phyloP scores from a whole-genome alignment of 2,113 vertebrate genomes.

The Microtus oregoni region DNA sequence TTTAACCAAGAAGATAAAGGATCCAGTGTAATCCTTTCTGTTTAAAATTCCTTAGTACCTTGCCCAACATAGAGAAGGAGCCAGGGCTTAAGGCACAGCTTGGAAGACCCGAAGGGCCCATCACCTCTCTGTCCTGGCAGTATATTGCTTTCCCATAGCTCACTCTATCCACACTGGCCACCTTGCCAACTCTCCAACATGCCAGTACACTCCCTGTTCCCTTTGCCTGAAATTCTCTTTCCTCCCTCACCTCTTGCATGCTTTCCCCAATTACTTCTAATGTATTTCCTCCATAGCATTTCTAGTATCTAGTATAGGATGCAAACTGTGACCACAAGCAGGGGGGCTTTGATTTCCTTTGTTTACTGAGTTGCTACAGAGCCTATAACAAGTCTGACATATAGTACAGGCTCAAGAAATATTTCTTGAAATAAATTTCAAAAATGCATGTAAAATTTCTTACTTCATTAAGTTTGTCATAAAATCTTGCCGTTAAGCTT shows the following conservation, averaged over 20 bases:
- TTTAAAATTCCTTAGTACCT: neutral
- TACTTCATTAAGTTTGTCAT: neutral
- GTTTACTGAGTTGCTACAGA: neutral
- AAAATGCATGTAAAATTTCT: constrained; percentile 9
- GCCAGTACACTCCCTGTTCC: neutral
- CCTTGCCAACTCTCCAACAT: neutral
- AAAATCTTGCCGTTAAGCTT: constrained; percentile 24
- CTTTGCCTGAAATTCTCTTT: neutral
- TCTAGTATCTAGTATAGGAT: neutral
- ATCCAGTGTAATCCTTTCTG: neutral
- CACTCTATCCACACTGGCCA: neutral
- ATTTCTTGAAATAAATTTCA: constrained; percentile 32
- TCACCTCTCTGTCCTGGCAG: neutral
- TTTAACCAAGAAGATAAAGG: neutral
- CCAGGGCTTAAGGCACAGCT: neutral
- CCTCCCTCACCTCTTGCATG: neutral
- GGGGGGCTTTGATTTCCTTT: neutral
- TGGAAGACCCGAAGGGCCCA: neutral
- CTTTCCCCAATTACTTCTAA: neutral
- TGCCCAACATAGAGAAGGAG: neutral
- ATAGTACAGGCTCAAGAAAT: neutral
- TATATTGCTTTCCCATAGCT: neutral
- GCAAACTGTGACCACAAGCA: neutral
- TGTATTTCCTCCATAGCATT: neutral
- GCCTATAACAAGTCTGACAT: neutral